These are phyloP conservation scores for Erpobdella octoculata DNA, from an alignment of 2,888 invertebrate species.

Conservation along the genomic window DNA sequence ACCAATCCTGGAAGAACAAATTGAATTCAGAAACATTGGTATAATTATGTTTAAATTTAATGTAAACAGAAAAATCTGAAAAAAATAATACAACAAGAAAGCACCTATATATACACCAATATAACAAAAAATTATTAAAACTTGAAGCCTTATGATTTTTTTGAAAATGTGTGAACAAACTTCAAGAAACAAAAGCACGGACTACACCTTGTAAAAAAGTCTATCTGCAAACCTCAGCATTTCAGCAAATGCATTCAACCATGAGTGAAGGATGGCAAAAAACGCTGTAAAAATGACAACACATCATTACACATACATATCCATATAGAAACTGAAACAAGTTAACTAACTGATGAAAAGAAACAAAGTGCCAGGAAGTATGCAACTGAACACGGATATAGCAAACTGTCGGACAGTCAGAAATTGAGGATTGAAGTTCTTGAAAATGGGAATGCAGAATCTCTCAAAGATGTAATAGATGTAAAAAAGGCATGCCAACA, in stretches of 20 bases:
- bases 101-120: not conserved
- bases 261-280: slow-evolving; percentile 79
- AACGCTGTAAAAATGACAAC: slow-evolving; percentile 59
- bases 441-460: slow-evolving; percentile 65
- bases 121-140: not conserved
- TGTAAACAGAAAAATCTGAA: not conserved
- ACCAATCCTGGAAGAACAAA: slow-evolving; percentile 68
- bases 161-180: too few species aligned
- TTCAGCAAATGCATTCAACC: slow-evolving; percentile 85
- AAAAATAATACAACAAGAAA: not conserved
- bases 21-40: not conserved
- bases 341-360: slow-evolving; percentile 46
- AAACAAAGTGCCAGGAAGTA: slow-evolving; percentile 63
- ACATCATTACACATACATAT: not conserved
- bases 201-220: slow-evolving; percentile 63
- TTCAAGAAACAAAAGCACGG: too few species aligned
- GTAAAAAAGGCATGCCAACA: slow-evolving; percentile 70
- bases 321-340: not conserved
- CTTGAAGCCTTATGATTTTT: not conserved
- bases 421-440: slow-evolving; percentile 49
- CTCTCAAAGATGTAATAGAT: slow-evolving; percentile 56
- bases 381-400: slow-evolving; percentile 63
- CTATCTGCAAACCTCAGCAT: slow-evolving; percentile 77
- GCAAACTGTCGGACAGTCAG: slow-evolving; percentile 51
- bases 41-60: not conserved